These are phyloP conservation scores for Orchestes rusci DNA, from an alignment of 2,888 invertebrate genomes.

Conservation along the genomic window DNA sequence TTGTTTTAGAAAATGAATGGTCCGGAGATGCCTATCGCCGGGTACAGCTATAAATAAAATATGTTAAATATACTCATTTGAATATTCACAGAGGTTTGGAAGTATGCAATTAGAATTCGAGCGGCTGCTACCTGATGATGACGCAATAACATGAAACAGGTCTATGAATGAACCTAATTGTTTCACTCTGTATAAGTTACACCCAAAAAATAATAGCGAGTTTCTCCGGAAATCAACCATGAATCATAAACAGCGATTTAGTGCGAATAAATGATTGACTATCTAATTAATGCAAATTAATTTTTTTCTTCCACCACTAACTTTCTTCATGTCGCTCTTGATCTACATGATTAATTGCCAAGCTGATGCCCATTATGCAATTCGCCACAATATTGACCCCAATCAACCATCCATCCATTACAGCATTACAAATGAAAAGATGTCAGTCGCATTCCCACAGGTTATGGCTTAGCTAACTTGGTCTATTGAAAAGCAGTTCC, in stretches of 20 bases:
- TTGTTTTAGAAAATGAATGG: slow-evolving; percentile 26
- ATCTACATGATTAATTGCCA: no score
- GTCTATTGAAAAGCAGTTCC: slow-evolving; percentile 23
- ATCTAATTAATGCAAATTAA: no score
- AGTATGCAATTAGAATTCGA: slow-evolving; percentile 12
- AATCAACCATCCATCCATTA: slow-evolving; percentile 12
- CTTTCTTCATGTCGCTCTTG: no score
- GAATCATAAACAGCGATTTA: no score
- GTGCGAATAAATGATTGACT: no score
- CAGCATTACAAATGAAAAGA: slow-evolving; percentile 25
- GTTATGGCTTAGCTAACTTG: slow-evolving; percentile 26
- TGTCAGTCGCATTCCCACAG: slow-evolving; percentile 32
- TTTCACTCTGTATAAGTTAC: no score
- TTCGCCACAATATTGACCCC: slow-evolving; percentile 20
- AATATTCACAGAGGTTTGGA: slow-evolving; percentile 10
- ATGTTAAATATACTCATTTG: slow-evolving; percentile 24
- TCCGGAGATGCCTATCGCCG: slow-evolving; percentile 24
- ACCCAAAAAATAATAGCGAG: no score
- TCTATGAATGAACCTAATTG: no score
- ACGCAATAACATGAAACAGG: no score
- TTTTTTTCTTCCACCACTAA: no score
- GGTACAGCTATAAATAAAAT: slow-evolving; percentile 24
- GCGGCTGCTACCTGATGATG: slow-evolving; percentile 12
- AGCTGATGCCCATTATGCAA: no score
- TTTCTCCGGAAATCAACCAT: no score